Evolutionary conservation across 2,888 invertebrate species (phyloP).

Genomic region (Craniophora ligustri): DNA sequence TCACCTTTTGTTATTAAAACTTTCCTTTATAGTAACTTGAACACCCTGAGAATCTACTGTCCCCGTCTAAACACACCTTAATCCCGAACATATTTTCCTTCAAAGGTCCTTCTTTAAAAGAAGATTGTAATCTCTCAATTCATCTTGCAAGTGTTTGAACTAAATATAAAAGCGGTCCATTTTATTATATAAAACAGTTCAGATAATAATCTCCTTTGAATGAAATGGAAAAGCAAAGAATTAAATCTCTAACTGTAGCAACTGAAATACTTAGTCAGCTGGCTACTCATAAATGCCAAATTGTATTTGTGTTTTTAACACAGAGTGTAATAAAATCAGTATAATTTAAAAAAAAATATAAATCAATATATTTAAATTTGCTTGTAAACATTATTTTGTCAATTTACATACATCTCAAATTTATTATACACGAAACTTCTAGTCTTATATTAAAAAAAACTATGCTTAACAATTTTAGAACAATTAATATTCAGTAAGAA

Average conservation of each 20-base stretch:
- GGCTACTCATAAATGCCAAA: too few species aligned
- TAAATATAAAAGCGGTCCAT: background rate
- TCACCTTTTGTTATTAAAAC: background rate
- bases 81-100: constrained; percentile 14
- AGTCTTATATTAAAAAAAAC: too few species aligned
- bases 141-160: constrained; percentile 14
- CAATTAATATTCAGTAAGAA: too few species aligned
- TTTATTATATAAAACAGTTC: background rate
- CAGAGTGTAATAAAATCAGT: too few species aligned
- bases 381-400: too few species aligned
- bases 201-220: constrained; percentile 13
- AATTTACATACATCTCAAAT: too few species aligned
- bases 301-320: too few species aligned
- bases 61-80: background rate
- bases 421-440: too few species aligned
- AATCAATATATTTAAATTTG: too few species aligned
- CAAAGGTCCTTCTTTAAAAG: constrained; percentile 17
- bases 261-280: background rate
- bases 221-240: background rate
- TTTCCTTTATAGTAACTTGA: background rate
- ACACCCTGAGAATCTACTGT: background rate
- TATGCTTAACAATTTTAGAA: too few species aligned
- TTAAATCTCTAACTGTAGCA: background rate
- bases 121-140: constrained; percentile 37
- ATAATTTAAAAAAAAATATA: too few species aligned